Percentiles rank a stretch among this genome's conserved stretches.
Conservation (phyloP, 2,797 vertebrate species). For the Scyliorhinus canicula region DNA sequence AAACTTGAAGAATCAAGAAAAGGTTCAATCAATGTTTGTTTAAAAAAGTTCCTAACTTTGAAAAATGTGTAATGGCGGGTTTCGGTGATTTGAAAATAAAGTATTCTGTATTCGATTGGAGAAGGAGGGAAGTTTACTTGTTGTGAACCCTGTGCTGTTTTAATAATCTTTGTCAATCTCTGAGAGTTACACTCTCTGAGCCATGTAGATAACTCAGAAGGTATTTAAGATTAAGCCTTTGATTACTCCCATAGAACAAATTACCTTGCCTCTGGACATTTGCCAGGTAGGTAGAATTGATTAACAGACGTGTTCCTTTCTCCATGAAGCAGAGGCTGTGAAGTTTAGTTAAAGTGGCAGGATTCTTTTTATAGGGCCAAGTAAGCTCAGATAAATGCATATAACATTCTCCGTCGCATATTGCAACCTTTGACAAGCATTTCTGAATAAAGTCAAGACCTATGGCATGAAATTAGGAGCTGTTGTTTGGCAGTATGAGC, state of each 20-base stretch:
- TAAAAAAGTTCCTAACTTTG: neutral
- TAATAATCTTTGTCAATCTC: conserved; percentile 40
- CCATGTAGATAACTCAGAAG: conserved; percentile 56
- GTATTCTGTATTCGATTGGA: neutral
- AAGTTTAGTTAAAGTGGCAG: neutral
- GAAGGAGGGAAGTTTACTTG: conserved; percentile 12
- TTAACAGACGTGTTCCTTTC: neutral
- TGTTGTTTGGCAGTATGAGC: neutral
- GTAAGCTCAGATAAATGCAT: neutral
- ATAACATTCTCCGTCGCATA: neutral
- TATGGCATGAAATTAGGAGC: neutral
- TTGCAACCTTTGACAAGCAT: neutral
- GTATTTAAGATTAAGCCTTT: conserved; percentile 45
- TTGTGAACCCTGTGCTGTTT: conserved; percentile 11
- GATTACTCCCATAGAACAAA: conserved; percentile 36
- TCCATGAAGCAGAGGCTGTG: neutral
- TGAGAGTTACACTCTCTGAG: conserved; percentile 53
- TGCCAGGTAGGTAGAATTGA: neutral
- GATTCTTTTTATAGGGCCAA: neutral
- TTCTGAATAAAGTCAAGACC: neutral
- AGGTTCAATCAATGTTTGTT: neutral
- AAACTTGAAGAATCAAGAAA: neutral
- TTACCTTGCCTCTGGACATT: conserved; percentile 28
- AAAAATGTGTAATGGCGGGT: neutral
- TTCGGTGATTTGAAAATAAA: neutral